phyloP scores from a whole-genome alignment of 2,113 vertebrate genomes.

The Oryzias javanicus region DNA sequence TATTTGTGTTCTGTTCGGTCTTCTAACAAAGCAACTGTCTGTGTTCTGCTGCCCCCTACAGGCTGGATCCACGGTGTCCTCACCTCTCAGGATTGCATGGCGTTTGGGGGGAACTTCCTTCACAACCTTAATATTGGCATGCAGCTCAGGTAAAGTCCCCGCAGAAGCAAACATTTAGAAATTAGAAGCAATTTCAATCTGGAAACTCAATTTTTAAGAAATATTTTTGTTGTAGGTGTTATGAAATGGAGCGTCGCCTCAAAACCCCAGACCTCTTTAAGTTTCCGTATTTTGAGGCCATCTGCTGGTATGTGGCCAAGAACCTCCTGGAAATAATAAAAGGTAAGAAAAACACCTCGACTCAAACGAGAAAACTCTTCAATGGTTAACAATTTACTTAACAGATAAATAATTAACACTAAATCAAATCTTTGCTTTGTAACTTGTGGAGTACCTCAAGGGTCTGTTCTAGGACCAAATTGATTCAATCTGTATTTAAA shows the following conservation, averaged over 20 bases:
- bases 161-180: neutral
- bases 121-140: conserved; percentile 99
- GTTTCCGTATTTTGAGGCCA: conserved; percentile 99
- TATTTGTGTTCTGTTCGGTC: too few species aligned
- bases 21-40: rapidly evolving
- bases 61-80: conserved; percentile 99
- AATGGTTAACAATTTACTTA: too few species aligned
- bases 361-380: too few species aligned
- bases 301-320: conserved; percentile 99
- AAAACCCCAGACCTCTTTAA: conserved; percentile 99
- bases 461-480: too few species aligned
- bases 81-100: conserved; percentile 99
- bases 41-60: conserved; percentile 69
- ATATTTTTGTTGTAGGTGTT: conserved; percentile 84
- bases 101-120: conserved; percentile 98
- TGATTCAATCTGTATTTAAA: too few species aligned
- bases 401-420: too few species aligned
- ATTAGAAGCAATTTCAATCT: neutral
- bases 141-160: conserved; percentile 90
- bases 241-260: conserved; percentile 97
- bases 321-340: conserved; percentile 95
- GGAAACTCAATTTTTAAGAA: neutral
- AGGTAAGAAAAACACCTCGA: conserved; percentile 77
- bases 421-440: too few species aligned
- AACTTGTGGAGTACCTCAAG: too few species aligned